Conservation (phyloP, 64 coral and sea anemone species). For the Montipora efflorescens region DNA sequence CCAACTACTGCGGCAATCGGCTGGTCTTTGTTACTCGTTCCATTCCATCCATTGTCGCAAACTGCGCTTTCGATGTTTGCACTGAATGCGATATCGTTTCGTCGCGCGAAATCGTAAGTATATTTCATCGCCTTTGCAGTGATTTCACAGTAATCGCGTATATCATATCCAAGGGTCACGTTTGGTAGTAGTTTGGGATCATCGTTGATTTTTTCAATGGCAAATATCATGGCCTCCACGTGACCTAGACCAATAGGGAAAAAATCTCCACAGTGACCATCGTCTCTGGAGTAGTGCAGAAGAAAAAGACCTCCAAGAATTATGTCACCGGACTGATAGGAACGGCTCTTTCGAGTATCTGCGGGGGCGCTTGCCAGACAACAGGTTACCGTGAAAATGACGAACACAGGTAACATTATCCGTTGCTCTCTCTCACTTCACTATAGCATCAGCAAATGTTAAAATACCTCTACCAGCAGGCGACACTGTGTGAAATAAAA, state of each 20-base stretch:
- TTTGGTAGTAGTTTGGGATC: conserved; percentile 43
- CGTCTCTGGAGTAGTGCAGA: conserved; percentile 36
- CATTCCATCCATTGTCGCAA: not conserved
- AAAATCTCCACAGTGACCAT: conserved; percentile 40
- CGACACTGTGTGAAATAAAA: too few species aligned
- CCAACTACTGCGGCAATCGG: conserved; percentile 58
- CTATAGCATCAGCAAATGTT: not conserved
- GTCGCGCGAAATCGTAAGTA: conserved; percentile 24
- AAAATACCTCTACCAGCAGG: too few species aligned
- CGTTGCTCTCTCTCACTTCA: not conserved
- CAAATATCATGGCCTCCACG: conserved; percentile 79
- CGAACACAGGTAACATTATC: not conserved
- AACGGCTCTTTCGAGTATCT: not conserved
- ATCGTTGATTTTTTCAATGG: conserved; percentile 66
- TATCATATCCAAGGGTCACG: conserved; percentile 51
- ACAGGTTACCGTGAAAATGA: not conserved
- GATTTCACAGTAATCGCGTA: conserved; percentile 58
- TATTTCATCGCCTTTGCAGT: conserved; percentile 33
- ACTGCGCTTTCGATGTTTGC: not conserved
- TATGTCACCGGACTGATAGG: conserved; percentile 53
- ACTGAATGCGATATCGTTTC: not conserved
- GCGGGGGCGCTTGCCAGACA: too few species aligned
- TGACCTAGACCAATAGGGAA: conserved; percentile 65
- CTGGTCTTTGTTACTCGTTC: not conserved
- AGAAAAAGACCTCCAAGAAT: conserved; percentile 77